phyloP scores from a whole-genome alignment of 2,888 invertebrate genomes.

The Theretra japonica region DNA sequence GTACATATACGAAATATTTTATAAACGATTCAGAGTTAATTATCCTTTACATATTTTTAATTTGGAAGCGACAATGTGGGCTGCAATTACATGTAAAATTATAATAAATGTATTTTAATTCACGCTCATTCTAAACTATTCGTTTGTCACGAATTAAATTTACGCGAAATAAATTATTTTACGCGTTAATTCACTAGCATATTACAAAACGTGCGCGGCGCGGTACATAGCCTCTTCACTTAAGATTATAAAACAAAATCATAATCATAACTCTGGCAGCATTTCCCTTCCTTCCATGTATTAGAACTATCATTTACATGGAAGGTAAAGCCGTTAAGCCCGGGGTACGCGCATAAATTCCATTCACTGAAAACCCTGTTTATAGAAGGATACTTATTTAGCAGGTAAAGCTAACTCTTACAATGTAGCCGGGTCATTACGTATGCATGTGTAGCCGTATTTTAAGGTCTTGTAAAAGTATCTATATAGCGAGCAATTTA shows the following conservation, averaged over 20 bases:
- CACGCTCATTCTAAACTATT: too few relatives aligned
- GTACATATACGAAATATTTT: slow-evolving; percentile 11
- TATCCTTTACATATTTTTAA: slow-evolving; percentile 13
- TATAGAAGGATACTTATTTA: slow-evolving; percentile 36
- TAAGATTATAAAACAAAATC: slow-evolving; percentile 29
- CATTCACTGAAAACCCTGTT: slow-evolving; percentile 52
- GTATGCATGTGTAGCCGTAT: slow-evolving; percentile 29
- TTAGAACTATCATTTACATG: slow-evolving; percentile 30
- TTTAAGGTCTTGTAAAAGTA: slow-evolving; percentile 30
- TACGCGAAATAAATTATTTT: neutral
- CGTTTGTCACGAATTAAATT: neutral
- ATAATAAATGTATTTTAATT: neutral
- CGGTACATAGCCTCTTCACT: slow-evolving; percentile 1
- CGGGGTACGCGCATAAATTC: slow-evolving; percentile 55
- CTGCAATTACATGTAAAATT: neutral
- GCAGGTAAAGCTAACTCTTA: slow-evolving; percentile 32
- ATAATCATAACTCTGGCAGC: slow-evolving; percentile 29
- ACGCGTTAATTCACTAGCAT: neutral
- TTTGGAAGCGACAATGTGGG: neutral
- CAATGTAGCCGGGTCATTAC: slow-evolving; percentile 38
- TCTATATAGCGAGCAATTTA: slow-evolving; percentile 22
- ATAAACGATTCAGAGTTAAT: slow-evolving; percentile 17
- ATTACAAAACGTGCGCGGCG: neutral
- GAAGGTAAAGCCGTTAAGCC: slow-evolving; percentile 30
- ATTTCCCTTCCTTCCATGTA: slow-evolving; percentile 16